phyloP scores from a whole-genome alignment of 2,797 vertebrate species.

The Toxotes lorentzi region DNA sequence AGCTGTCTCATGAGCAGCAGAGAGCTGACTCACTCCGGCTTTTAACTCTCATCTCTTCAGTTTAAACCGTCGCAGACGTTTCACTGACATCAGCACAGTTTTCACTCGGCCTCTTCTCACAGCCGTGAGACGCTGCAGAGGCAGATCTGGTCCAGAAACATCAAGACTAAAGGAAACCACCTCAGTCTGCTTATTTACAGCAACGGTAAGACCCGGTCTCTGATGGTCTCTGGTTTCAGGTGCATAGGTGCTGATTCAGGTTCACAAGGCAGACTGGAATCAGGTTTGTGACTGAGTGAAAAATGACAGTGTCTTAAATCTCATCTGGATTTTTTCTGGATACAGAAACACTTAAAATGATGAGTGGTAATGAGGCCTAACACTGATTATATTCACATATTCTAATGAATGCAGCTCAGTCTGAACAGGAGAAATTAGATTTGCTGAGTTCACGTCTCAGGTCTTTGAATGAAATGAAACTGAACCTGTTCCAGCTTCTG shows the following conservation, averaged over 20 bases:
- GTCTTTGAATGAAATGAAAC: neutral
- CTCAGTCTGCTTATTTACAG: neutral
- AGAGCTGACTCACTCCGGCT: constrained; percentile 1
- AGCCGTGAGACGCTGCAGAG: neutral
- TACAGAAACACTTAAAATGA: neutral
- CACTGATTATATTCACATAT: neutral
- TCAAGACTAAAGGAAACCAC: neutral
- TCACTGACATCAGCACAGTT: neutral
- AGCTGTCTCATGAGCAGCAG: neutral
- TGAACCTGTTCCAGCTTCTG: too few species aligned
- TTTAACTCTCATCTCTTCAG: neutral
- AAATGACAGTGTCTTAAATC: too few species aligned
- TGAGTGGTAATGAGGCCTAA: neutral
- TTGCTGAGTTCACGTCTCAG: neutral
- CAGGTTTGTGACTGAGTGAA: neutral
- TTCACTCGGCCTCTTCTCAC: neutral
- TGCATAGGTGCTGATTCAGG: too few species aligned
- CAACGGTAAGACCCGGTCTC: neutral
- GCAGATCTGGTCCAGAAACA: neutral
- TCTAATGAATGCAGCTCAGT: too few species aligned
- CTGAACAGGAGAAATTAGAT: neutral
- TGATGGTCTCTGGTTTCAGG: too few species aligned
- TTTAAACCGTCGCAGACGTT: neutral
- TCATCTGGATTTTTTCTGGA: neutral
- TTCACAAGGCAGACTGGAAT: too few species aligned